Evolutionary conservation across 1,140 invertebrate genomes (phyloP), one percentile per base, ranked within the genome.

Genomic region (Pollicipes pollicipes): DNA sequence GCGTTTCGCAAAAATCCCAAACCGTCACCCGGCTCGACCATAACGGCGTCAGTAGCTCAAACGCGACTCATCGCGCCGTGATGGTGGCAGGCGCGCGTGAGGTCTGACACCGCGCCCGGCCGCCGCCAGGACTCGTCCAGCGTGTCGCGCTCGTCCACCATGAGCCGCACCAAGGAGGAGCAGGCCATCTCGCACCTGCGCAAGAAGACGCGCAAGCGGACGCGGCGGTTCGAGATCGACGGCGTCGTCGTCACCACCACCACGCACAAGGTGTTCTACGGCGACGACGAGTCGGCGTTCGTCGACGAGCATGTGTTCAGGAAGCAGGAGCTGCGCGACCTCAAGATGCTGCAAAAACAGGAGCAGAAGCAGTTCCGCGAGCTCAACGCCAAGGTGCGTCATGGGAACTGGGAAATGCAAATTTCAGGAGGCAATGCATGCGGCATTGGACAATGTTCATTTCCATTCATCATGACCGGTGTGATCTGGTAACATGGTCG

Each of bases 351-450:
- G 63, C 95, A 98, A 81, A 98, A 98, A 77, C 88, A 91, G 80
- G 95, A 98, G 79, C 95, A 97, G 80, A 97, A 97, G 77, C 94
- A 98, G 80, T 95, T 95, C 81, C 94, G 95, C 78, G 93, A 97
- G 80, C 82, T 98, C 68, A 86, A 88, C 68, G 84, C 90, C 35
- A 97, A 97, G 80, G 90, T 66, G 10, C 10, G 37, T 45, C 10
- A 24, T 45, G 37, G 37, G n/a, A n/a, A n/a, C n/a, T n/a, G n/a
- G n/a, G n/a, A n/a, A n/a, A n/a, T n/a, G n/a, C n/a, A n/a, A n/a
- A n/a, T n/a, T n/a, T n/a, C n/a, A n/a, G n/a, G n/a, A n/a, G n/a
- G n/a, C n/a, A n/a, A n/a, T n/a, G n/a, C n/a, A n/a, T n/a, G n/a
- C n/a, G n/a, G n/a, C n/a, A n/a, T n/a, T n/a, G n/a, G n/a, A n/a